These are phyloP conservation scores for Euthynnus affinis DNA, from an alignment of 2,797 vertebrate genomes.

Conservation along the genomic window DNA sequence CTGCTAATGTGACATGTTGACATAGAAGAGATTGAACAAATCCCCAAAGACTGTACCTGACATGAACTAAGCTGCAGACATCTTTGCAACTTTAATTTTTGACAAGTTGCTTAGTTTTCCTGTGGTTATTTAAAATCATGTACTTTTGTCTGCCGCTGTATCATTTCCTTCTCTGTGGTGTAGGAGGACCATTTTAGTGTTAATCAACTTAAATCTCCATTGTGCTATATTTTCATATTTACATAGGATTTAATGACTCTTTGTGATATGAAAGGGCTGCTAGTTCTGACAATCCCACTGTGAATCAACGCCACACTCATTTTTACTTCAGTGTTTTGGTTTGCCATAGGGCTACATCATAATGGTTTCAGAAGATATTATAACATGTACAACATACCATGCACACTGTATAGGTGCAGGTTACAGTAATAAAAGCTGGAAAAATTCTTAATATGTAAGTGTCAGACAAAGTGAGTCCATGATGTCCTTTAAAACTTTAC, in stretches of 20 bases:
- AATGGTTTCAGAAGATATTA: neutral
- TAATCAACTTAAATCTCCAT: neutral
- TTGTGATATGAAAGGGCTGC: neutral
- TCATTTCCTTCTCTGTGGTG: neutral
- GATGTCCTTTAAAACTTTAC: no score
- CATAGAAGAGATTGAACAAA: neutral
- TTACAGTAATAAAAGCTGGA: neutral
- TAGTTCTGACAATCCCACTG: neutral
- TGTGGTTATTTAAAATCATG: neutral
- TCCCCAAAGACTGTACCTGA: no score
- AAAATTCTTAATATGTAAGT: neutral
- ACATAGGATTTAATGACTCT: no score
- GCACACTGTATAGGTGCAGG: neutral
- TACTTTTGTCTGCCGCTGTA: neutral
- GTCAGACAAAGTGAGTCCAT: neutral
- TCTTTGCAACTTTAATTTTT: no score
- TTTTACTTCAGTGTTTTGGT: neutral
- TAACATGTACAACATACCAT: neutral
- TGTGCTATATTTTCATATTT: neutral
- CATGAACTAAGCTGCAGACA: no score
- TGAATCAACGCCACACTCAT: neutral
- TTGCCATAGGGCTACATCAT: neutral
- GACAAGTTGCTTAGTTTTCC: no score
- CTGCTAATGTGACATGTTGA: constrained; percentile 13
- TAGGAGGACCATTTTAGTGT: neutral